Conservation (phyloP, 1,140 invertebrate species). For the Diabrotica undecimpunctata region DNA sequence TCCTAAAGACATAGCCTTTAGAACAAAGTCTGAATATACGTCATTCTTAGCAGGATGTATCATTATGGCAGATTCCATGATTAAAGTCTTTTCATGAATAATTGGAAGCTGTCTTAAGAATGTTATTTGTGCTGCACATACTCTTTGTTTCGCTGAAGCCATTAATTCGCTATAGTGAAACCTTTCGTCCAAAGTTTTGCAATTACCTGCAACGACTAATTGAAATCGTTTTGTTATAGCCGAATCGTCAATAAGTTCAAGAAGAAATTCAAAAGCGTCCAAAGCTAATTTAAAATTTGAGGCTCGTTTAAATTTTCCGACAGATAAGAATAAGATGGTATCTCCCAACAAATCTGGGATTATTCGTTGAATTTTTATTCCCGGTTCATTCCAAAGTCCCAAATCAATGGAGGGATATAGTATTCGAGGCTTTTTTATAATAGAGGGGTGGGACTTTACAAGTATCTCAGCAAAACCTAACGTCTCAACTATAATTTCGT, state of each 20-base stretch:
- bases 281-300: constrained; percentile 41
- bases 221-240: constrained; percentile 32
- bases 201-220: constrained; percentile 40
- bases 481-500: constrained; percentile 38
- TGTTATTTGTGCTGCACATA: constrained; percentile 38
- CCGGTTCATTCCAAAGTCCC: constrained; percentile 36
- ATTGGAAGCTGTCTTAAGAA: constrained; percentile 38
- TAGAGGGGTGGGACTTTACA: constrained; percentile 33
- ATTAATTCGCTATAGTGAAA: constrained; percentile 37
- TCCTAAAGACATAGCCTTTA: constrained; percentile 35
- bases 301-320: constrained; percentile 36
- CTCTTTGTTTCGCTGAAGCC: constrained; percentile 30
- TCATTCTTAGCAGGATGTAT: constrained; percentile 38
- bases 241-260: constrained; percentile 26
- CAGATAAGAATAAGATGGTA: constrained; percentile 34
- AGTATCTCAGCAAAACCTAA: constrained; percentile 35
- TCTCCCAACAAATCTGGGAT: constrained; percentile 39
- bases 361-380: constrained; percentile 36
- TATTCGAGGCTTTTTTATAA: constrained; percentile 26
- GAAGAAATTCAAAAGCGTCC: constrained; percentile 37
- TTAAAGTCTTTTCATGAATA: constrained; percentile 40
- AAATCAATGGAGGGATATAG: constrained; percentile 37
- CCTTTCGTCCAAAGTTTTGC: constrained; percentile 28
- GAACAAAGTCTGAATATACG: constrained; percentile 34
- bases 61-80: constrained; percentile 33